Evolutionary conservation across 2,888 invertebrate genomes (phyloP).

Genomic region (Mythimna lalbum): DNA sequence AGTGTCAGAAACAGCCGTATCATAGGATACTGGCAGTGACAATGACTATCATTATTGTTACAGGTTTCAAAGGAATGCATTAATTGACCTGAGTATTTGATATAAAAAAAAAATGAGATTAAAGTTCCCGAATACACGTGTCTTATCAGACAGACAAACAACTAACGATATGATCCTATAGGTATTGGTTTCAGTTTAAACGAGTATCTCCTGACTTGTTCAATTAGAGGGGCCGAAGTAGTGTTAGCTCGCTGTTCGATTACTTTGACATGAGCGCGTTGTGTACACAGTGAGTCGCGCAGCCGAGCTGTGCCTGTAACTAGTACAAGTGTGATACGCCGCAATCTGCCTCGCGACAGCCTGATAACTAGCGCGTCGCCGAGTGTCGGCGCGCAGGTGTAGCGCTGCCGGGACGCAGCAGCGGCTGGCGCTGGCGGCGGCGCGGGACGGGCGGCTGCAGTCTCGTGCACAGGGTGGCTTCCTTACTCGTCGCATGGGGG

Average conservation of each 20-base stretch:
- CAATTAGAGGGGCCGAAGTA: not conserved
- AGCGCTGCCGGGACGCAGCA: not conserved
- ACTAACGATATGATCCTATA: too few species aligned
- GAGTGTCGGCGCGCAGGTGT: not conserved
- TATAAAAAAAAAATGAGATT: too few species aligned
- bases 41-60: too few species aligned
- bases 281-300: constrained; percentile 16
- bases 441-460: not conserved
- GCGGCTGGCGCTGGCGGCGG: not conserved
- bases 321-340: constrained; percentile 16
- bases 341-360: constrained; percentile 42
- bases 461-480: not conserved
- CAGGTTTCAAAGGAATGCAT: too few species aligned
- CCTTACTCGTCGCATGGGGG: not conserved
- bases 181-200: too few species aligned
- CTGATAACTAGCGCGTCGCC: constrained; percentile 28
- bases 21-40: too few species aligned
- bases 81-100: too few species aligned
- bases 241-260: not conserved
- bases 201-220: not conserved
- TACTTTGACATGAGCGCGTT: constrained; percentile 4
- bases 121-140: too few species aligned
- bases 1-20: too few species aligned
- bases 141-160: too few species aligned
- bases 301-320: not conserved